Percentiles rank a stretch among this genome's conserved stretches.
Evolutionary conservation across 2,113 vertebrate species (phyloP).

Genomic region (Cichladusa arquata): DNA sequence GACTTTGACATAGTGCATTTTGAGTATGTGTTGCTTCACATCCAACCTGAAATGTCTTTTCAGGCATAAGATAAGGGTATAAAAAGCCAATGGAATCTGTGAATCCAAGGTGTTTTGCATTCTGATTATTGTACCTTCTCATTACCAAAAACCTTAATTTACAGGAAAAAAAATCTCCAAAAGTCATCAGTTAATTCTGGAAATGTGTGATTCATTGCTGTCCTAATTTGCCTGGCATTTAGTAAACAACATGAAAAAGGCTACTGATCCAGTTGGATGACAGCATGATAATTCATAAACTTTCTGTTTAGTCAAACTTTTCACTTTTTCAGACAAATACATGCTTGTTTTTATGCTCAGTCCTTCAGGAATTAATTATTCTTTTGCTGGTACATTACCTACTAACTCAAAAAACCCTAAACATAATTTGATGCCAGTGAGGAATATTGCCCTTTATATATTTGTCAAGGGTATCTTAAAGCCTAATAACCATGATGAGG

Average conservation of each 20-base stretch:
- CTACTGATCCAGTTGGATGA: not conserved
- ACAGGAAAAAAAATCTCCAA: not conserved
- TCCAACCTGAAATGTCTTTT: not conserved
- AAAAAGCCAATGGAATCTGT: not conserved
- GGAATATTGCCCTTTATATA: slow-evolving; percentile 18
- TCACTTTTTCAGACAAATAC: not conserved
- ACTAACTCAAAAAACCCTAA: not conserved
- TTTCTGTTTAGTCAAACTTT: slow-evolving; percentile 17
- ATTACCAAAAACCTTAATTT: not conserved
- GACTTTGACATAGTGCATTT: not conserved
- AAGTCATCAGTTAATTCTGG: not conserved
- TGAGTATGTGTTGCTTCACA: not conserved
- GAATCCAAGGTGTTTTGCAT: not conserved
- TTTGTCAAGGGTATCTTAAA: slow-evolving; percentile 40
- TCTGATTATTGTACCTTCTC: not conserved
- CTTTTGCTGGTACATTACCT: slow-evolving; percentile 22
- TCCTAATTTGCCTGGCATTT: slow-evolving; percentile 16
- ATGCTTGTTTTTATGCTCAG: not conserved
- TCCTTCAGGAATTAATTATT: slow-evolving; percentile 34
- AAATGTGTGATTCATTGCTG: not conserved
- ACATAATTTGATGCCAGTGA: not conserved
- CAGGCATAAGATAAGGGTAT: not conserved
- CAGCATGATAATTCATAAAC: slow-evolving; percentile 7
- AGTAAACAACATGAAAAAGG: slow-evolving; percentile 15
- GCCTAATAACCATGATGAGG: not conserved